phyloP scores from a whole-genome alignment of 2,888 invertebrate genomes.

The Liodrosophila aerea region DNA sequence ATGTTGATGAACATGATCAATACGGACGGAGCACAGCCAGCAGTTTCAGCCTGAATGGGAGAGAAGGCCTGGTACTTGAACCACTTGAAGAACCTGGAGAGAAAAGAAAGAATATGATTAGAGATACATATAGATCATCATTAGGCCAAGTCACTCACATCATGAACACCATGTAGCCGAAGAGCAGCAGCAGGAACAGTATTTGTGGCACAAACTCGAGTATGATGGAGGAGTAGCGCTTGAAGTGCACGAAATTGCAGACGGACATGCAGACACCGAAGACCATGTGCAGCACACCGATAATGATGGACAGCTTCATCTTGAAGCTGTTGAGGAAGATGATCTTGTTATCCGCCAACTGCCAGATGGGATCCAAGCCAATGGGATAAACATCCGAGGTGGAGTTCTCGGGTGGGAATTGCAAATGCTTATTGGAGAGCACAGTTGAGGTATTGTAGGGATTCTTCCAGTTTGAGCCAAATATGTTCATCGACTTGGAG shows the following conservation, averaged over 20 bases:
- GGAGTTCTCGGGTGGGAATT: conserved; percentile 86
- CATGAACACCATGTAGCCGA: conserved; percentile 95
- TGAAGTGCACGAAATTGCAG: conserved; percentile 90
- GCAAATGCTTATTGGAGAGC: conserved; percentile 83
- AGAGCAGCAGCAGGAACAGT: conserved; percentile 92
- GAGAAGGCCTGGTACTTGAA: conserved; percentile 85
- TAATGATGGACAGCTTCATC: conserved; percentile 97
- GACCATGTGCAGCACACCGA: conserved; percentile 97
- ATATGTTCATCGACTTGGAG: conserved; percentile 97
- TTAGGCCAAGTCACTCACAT: too few relatives aligned
- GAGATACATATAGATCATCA: too few relatives aligned
- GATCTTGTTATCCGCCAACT: conserved; percentile 94
- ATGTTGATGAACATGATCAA: conserved; percentile 91
- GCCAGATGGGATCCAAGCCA: conserved; percentile 92
- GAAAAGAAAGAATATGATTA: background rate
- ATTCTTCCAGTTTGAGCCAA: conserved; percentile 92
- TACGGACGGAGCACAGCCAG: conserved; percentile 88
- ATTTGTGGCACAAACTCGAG: conserved; percentile 96
- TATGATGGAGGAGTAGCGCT: conserved; percentile 87
- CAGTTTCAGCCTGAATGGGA: conserved; percentile 72
- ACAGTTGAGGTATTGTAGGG: conserved; percentile 85
- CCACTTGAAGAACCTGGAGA: conserved; percentile 92
- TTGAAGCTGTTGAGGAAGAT: conserved; percentile 97
- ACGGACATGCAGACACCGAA: conserved; percentile 95
- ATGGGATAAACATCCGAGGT: conserved; percentile 86